Base-by-base conservation (phyloP, 2,113 vertebrate genomes). In the Microtus ochrogaster region DNA sequence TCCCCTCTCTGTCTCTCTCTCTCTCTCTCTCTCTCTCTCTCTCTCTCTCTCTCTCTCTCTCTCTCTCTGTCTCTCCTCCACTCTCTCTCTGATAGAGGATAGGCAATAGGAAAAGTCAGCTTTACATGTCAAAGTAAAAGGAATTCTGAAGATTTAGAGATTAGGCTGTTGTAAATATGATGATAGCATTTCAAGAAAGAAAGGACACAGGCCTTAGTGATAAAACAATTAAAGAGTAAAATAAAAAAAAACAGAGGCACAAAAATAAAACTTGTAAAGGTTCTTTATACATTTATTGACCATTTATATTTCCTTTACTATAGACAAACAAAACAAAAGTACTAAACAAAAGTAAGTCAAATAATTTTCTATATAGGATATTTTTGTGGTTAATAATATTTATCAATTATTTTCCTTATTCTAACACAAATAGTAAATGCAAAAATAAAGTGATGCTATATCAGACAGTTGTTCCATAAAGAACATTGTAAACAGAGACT, bases 121-220 rank as follows among this genome's bases (percentile, higher is more conserved):
- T 61, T 87, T 66, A 61, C 26, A 73, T 55, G 0, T 22, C 12
- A 90, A 90, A 88, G 16, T 12, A 19, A 79, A 85, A 66, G 28
- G 19, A 77, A 78, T 89, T 39, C 26, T 85, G 28, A 81, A 90
- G 39, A n/a, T 78, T 89, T 83, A 95, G 61, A 86, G 55, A 90
- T 44, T 24, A 7, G 88, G 0, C 21, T 82, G 16, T 21, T 94
- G 3, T 87, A 74, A 91, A 74, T 41, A 22, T 33, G 28, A 82
- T 85, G 68, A 79, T 1, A n/a, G 36, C 84, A 49, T 89, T 63
- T 55, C 78, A 8, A 84, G 9, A 79, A 85, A 61, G 5, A 33
- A 97, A 79, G 39, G 63, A 84, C 6, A 73, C 4, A 61, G 44
- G n/a, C 3, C 49, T 92, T 58, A 88, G 3, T 28, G 33, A 58